Conservation (phyloP, 2,888 invertebrate genomes). For the Amphipoea oculea region DNA sequence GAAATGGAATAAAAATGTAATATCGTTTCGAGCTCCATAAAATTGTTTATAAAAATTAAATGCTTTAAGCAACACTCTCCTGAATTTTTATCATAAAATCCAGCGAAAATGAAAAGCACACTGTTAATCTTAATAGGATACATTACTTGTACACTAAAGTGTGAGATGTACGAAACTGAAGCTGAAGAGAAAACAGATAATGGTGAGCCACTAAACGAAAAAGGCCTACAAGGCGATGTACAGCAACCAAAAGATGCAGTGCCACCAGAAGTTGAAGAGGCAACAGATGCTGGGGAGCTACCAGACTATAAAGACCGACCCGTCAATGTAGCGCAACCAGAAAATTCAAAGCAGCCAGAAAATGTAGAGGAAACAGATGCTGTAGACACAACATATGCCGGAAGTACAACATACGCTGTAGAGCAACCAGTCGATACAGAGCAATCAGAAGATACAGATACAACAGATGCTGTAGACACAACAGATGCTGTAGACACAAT, state of each 20-base stretch:
- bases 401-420: background rate
- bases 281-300: background rate
- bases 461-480: background rate
- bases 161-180: background rate
- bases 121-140: slow-evolving; percentile 29
- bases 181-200: background rate
- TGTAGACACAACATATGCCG: too few relatives aligned
- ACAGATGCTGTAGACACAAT: background rate
- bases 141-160: slow-evolving; percentile 8
- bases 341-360: background rate
- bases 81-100: background rate
- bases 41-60: slow-evolving; percentile 10
- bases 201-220: background rate
- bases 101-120: slow-evolving; percentile 23
- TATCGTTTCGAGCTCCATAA: slow-evolving; percentile 13
- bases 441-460: background rate
- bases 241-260: background rate
- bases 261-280: background rate
- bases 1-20: background rate
- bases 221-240: background rate
- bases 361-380: background rate
- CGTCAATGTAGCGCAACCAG: background rate
- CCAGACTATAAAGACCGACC: background rate
- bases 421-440: background rate
- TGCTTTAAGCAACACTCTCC: background rate